Base-by-base conservation (phyloP, 2,888 invertebrate genomes). In the Callimorpha dominula region DNA sequence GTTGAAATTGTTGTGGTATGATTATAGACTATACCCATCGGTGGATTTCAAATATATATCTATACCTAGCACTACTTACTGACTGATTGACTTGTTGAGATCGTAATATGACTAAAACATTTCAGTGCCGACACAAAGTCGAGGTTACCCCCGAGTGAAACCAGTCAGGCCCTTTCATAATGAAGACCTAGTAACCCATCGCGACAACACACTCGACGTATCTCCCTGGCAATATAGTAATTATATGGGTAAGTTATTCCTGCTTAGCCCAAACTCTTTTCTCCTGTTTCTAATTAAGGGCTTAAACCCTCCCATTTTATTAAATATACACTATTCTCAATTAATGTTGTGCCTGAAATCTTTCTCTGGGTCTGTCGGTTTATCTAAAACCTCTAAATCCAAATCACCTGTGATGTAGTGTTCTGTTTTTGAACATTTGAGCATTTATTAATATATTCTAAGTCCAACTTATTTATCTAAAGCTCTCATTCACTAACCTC, bases 141-240 rank as follows among this genome's bases (percentile, higher is more conserved):
- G 77, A 64, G 78, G 85, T 50, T 96, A 96, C 80, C 93, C 94
- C 31, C 89, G 92, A 71, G 85, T 89, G 63, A 90, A 86, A 75
- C 96, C 96, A 0, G 71, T 88, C 0, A 89, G 93, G 78, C 94
- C 95, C 0, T 96, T 96, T 83, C 87, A 85, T 71, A 81, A 85
- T 60, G 94, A 94, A 82, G 95, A 95, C 17, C 71, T 86, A 20
- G 72, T 85, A 57, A 60, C 42, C 8, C 82, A 85, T 9, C 88
- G 80, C 42, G 86, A 77, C 72, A 90, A 87, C 75, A 78, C 86
- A n/a, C 75, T 88, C 9, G 85, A 79, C 17, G 73, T 83, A 42
- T 81, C 88, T 49, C 89, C 90, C 0, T 91, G 90, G 91, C 88
- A 87, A 67, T 82, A 89, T 77, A 85, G 84, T 68, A 81, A 74